Evolutionary conservation across 2,888 invertebrate genomes (phyloP).

Genomic region (Cerastis rubricosa): DNA sequence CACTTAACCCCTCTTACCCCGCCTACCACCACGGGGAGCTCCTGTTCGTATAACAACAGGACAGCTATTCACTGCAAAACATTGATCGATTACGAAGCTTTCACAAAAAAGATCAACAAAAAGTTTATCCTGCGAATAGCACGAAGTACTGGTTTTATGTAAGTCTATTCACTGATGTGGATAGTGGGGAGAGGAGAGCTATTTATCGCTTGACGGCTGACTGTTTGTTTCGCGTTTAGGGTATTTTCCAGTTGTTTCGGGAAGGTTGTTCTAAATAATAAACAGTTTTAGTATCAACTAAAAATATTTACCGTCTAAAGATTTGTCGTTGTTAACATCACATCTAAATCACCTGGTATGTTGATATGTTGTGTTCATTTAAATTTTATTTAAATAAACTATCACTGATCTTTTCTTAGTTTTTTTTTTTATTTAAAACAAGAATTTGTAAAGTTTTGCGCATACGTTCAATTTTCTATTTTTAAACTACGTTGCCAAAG

Average conservation of each 20-base stretch:
- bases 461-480: constrained; percentile 1
- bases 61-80: constrained; percentile 62
- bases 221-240: constrained; percentile 39
- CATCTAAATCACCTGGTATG: too few species aligned
- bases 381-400: too few species aligned
- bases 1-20: constrained; percentile 11
- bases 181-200: constrained; percentile 35
- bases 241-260: constrained; percentile 36
- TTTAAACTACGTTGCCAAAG: constrained; percentile 38
- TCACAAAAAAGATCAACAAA: constrained; percentile 60
- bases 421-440: too few species aligned
- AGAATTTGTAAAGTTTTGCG: not conserved
- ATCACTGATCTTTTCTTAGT: not conserved
- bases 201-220: constrained; percentile 55
- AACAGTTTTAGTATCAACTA: constrained; percentile 9
- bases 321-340: not conserved
- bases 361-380: too few species aligned
- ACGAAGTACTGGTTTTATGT: constrained; percentile 48
- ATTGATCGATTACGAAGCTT: constrained; percentile 69
- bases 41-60: constrained; percentile 44
- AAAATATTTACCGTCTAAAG: constrained; percentile 3
- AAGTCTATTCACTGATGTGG: constrained; percentile 45
- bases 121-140: constrained; percentile 52
- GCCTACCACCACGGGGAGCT: not conserved
- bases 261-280: constrained; percentile 18